Evolutionary conservation across 2,113 vertebrate genomes (phyloP).

Genomic region (Xerus inauris): DNA sequence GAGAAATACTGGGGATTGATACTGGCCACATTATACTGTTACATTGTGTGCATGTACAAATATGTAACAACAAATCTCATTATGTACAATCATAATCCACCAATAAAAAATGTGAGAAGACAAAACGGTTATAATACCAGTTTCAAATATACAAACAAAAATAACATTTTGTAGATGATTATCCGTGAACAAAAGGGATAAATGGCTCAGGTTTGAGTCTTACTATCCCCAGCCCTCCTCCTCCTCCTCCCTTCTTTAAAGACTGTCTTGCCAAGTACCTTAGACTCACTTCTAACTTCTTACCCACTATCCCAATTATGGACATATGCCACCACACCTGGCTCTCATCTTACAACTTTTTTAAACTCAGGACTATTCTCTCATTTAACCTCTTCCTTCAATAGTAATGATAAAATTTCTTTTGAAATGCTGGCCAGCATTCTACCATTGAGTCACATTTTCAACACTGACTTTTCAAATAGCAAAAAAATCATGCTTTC

Average conservation of each 20-base stretch:
- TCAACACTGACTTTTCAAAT: neutral
- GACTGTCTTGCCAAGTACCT: too few species aligned
- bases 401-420: too few species aligned
- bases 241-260: too few species aligned
- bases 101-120: too few species aligned
- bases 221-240: neutral
- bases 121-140: neutral
- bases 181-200: neutral
- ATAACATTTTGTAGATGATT: neutral
- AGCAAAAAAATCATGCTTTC: neutral
- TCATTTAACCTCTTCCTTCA: neutral
- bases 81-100: too few species aligned
- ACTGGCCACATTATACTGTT: too few species aligned
- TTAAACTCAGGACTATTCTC: neutral
- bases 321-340: too few species aligned
- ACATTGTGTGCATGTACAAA: too few species aligned
- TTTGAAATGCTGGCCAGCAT: neutral
- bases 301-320: too few species aligned
- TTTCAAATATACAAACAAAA: neutral
- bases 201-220: neutral
- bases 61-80: too few species aligned
- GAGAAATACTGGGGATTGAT: too few species aligned
- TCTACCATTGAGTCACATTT: neutral
- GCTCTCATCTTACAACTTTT: neutral
- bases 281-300: too few species aligned